Conservation (phyloP, 2,797 vertebrate genomes). For the Meda fulgida region DNA sequence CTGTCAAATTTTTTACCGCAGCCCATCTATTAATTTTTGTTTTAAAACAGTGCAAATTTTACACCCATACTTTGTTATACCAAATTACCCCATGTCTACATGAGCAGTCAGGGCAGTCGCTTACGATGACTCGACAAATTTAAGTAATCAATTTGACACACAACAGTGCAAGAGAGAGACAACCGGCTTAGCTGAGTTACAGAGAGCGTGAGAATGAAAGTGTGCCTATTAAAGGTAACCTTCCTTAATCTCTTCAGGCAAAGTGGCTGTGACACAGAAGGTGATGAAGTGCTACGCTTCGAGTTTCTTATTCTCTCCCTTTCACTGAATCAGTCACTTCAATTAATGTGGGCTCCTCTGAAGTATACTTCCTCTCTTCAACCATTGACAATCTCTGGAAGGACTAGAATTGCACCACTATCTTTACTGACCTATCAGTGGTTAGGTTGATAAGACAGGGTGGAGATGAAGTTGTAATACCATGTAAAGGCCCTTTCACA, state of each 20-base stretch:
- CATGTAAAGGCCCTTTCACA: not conserved
- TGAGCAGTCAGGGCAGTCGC: not conserved
- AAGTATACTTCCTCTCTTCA: not conserved
- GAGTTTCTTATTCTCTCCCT: conserved; percentile 2
- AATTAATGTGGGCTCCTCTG: not conserved
- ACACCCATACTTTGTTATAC: conserved; percentile 3
- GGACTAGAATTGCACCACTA: not conserved
- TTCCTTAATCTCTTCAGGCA: conserved; percentile 1
- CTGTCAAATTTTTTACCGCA: conserved; percentile 24
- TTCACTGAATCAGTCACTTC: not conserved
- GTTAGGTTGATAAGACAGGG: not conserved
- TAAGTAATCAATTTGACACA: conserved; percentile 18
- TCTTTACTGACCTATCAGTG: not conserved
- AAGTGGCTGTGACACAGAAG: conserved; percentile 7
- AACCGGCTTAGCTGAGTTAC: not conserved
- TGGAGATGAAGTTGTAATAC: not conserved
- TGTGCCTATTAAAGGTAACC: conserved; percentile 16
- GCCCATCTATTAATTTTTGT: conserved; percentile 21
- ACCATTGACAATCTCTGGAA: conserved; percentile 1
- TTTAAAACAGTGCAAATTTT: conserved; percentile 18
- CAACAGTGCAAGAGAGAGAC: not conserved
- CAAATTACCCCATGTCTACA: not conserved
- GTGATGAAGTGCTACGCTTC: not conserved
- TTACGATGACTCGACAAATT: conserved; percentile 16
- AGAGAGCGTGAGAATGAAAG: conserved; percentile 10